A percentile compares a stretch with the other conserved stretches of the same genome.
Evolutionary conservation across 2,113 vertebrate genomes (phyloP).

Genomic region (Eonycteris spelaea): DNA sequence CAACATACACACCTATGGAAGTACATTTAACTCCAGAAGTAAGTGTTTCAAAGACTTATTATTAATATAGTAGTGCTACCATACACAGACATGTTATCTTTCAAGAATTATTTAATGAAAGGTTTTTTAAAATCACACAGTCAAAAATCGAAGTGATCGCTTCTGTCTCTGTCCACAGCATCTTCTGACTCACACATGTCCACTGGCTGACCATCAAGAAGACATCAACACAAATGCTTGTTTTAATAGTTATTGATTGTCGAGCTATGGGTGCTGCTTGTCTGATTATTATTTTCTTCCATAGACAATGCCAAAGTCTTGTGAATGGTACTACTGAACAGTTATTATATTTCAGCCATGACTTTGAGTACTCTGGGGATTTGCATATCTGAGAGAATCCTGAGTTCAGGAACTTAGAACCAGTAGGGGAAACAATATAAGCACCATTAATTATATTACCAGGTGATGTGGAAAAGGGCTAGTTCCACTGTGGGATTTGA

Average conservation of each 20-base stretch:
- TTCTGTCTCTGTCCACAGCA: background rate
- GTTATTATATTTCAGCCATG: background rate
- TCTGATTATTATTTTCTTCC: background rate
- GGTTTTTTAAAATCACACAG: background rate
- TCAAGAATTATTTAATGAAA: background rate
- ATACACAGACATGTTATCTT: background rate
- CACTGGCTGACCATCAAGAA: background rate
- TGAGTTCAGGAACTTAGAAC: background rate
- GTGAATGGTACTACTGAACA: background rate
- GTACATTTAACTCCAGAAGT: slow-evolving; percentile 87
- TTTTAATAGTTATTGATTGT: background rate
- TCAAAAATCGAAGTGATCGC: background rate
- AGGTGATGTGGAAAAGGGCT: background rate
- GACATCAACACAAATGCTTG: accelerated
- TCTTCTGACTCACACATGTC: too few species aligned
- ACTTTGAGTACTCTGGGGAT: background rate
- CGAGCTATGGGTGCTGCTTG: background rate
- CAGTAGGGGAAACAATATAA: background rate
- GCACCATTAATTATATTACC: background rate
- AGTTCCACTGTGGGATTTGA: background rate
- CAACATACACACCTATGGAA: slow-evolving; percentile 88
- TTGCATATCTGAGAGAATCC: background rate
- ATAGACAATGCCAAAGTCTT: too few species aligned
- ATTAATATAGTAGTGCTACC: too few species aligned
- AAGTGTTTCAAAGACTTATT: slow-evolving; percentile 24